A percentile compares a stretch with the other conserved stretches of the same genome.
Evolutionary conservation across 2,888 invertebrate genomes (phyloP).

Genomic region (Parapristionchus giblindavisi): DNA sequence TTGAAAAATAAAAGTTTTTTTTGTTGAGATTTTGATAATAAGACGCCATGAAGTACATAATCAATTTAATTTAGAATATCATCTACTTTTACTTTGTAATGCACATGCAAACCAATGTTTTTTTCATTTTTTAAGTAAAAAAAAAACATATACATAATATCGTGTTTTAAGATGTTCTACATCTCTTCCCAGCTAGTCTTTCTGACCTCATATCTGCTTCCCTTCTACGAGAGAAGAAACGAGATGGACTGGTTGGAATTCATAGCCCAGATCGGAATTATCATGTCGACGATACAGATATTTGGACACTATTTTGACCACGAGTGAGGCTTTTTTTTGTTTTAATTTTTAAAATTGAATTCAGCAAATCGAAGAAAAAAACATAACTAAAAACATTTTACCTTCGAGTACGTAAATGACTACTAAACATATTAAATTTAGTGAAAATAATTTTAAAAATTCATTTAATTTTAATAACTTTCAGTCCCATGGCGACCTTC

Average conservation of each 20-base stretch:
- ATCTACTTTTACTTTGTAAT: too few species aligned
- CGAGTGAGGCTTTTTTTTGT: constrained; percentile 10
- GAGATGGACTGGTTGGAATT: constrained; percentile 38
- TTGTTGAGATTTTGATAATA: too few species aligned
- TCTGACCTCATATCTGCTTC: neutral
- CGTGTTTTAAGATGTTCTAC: constrained; percentile 17
- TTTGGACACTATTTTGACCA: constrained; percentile 37
- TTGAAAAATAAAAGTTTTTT: too few species aligned
- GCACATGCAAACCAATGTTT: too few species aligned
- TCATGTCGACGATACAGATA: constrained; percentile 17
- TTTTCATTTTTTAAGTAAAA: too few species aligned
- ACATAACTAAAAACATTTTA: constrained; percentile 2
- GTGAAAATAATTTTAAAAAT: neutral
- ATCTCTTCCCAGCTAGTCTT: constrained; percentile 26
- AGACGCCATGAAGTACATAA: too few species aligned
- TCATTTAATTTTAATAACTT: neutral
- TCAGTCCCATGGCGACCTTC: constrained; percentile 19
- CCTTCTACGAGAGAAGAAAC: constrained; percentile 31
- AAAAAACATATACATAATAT: too few species aligned
- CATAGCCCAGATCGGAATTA: constrained; percentile 22
- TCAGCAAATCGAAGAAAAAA: neutral
- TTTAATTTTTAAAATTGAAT: too few species aligned
- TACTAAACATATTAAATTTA: neutral
- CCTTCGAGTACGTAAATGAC: too few species aligned
- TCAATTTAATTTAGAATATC: too few species aligned